Evolutionary conservation across 2,113 vertebrate species (phyloP).

Genomic region (Seriola rivoliana): DNA sequence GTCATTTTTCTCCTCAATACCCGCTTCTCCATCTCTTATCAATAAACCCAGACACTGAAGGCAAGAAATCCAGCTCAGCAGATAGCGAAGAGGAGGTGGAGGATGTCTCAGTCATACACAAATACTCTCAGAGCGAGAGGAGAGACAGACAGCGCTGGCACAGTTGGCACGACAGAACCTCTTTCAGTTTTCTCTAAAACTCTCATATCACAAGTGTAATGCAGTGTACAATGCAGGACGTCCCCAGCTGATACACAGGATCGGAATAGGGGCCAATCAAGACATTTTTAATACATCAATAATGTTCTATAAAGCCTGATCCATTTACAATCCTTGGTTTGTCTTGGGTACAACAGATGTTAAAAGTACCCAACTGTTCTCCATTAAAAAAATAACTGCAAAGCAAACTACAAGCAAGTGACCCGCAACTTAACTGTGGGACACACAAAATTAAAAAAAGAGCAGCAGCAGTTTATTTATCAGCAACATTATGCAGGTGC

Average conservation of each 20-base stretch:
- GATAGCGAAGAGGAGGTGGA: constrained; percentile 51
- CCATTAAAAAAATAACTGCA: constrained; percentile 7
- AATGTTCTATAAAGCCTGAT: constrained; percentile 11
- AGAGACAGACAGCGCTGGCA: constrained; percentile 30
- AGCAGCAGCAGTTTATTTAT: not conserved
- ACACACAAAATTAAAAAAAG: not conserved
- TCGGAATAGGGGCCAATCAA: not conserved
- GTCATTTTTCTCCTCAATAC: constrained; percentile 42
- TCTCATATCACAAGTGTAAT: constrained; percentile 27
- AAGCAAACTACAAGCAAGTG: constrained; percentile 1
- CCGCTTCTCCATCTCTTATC: constrained; percentile 62
- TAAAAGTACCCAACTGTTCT: constrained; percentile 7
- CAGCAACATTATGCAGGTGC: not conserved
- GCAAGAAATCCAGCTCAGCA: constrained; percentile 68
- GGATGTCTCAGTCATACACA: constrained; percentile 49
- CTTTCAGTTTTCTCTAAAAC: constrained; percentile 24
- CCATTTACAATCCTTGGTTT: not conserved
- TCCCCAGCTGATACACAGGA: constrained; percentile 5
- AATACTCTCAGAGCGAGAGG: not conserved
- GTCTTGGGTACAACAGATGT: not conserved
- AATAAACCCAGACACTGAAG: constrained; percentile 59
- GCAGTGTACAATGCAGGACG: not conserved
- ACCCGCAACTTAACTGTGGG: not conserved
- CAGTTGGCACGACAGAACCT: constrained; percentile 14
- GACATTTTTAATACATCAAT: constrained; percentile 5